These are phyloP conservation scores for human DNA, from an alignment of 2,113 vertebrate genomes.

Conservation along the genomic window DNA sequence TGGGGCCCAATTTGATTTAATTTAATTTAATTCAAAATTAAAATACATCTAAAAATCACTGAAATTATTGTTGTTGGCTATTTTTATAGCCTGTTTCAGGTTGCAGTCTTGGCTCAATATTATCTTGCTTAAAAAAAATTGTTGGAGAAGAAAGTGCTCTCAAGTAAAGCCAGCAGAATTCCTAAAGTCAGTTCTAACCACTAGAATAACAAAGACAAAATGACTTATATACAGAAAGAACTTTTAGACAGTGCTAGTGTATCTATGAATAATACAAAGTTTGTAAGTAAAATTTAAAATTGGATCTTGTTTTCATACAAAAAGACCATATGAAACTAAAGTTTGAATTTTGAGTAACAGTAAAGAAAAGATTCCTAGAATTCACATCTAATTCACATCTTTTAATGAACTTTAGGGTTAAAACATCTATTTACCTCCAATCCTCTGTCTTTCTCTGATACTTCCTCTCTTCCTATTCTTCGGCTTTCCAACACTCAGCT, in stretches of 20 bases:
- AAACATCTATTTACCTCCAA: neutral
- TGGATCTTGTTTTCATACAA: neutral
- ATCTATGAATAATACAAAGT: neutral
- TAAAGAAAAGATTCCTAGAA: neutral
- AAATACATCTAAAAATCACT: neutral
- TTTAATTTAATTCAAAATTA: neutral
- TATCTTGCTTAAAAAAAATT: neutral
- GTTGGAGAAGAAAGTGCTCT: neutral
- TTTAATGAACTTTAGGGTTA: neutral
- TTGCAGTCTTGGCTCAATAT: neutral
- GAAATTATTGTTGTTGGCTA: neutral
- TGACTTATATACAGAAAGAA: neutral
- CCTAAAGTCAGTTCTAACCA: neutral
- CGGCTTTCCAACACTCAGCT: too few relatives aligned
- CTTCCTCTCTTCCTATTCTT: neutral
- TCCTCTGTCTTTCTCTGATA: neutral
- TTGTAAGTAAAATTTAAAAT: neutral
- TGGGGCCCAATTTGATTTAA: neutral
- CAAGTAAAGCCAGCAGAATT: neutral
- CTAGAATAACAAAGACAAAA: neutral
- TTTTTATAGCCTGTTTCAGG: neutral
- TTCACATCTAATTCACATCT: neutral
- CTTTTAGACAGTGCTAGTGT: neutral
- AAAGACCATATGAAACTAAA: neutral
- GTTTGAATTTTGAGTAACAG: neutral